Percentiles rank a stretch among this genome's conserved stretches.
These are phyloP conservation scores for Caenorhabditis remanei DNA, from an alignment of 1,140 invertebrate genomes.

Conservation along the genomic window DNA sequence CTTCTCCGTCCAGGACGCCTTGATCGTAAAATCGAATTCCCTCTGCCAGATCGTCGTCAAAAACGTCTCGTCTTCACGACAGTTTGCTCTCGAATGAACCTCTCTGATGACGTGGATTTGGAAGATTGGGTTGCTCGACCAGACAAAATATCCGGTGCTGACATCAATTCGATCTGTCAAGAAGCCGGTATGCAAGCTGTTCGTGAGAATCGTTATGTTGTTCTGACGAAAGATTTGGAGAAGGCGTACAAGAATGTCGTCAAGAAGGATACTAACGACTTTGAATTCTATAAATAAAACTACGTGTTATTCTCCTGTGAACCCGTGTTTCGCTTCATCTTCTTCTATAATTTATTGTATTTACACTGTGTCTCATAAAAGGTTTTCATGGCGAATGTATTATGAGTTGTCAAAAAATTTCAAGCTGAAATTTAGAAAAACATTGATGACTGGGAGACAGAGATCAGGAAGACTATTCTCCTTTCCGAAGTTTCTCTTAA, in stretches of 20 bases:
- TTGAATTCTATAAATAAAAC: constrained; percentile 99
- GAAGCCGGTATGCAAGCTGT: constrained; percentile 96
- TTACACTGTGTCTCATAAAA: not conserved
- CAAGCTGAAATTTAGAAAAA: too few species aligned
- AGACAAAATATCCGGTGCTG: constrained; percentile 97
- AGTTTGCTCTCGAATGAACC: constrained; percentile 97
- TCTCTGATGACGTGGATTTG: constrained; percentile 98
- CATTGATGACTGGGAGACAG: too few species aligned
- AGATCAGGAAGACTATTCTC: too few species aligned
- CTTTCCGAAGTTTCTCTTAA: too few species aligned
- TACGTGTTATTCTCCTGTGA: not conserved
- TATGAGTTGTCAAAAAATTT: too few species aligned
- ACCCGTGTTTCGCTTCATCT: not conserved
- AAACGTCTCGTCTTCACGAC: constrained; percentile 98
- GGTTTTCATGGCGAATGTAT: too few species aligned
- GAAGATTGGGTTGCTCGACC: constrained; percentile 98
- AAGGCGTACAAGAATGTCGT: constrained; percentile 99
- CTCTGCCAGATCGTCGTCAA: constrained; percentile 94
- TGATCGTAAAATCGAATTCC: constrained; percentile 99
- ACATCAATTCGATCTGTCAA: constrained; percentile 99
- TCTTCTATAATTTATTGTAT: constrained; percentile 17
- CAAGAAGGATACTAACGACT: constrained; percentile 98
- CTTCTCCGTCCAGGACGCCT: constrained; percentile 94
- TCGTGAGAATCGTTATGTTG: constrained; percentile 97
- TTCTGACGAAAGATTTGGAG: constrained; percentile 98